Conservation (phyloP, 2,888 invertebrate species). For the Exephanes ischioxanthus region DNA sequence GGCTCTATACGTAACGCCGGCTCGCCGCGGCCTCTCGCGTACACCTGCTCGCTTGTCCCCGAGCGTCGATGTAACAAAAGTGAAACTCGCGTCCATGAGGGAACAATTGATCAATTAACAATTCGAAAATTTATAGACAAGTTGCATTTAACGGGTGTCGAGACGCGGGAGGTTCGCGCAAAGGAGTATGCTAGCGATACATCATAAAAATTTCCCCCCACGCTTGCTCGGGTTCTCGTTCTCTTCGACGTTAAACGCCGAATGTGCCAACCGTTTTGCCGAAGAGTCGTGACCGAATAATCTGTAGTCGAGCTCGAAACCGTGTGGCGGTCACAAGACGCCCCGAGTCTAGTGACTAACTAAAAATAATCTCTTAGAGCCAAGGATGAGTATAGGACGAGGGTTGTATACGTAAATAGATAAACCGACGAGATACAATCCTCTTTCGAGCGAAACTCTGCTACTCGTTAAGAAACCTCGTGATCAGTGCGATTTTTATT, state of each 20-base stretch:
- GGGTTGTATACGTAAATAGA: slow-evolving; percentile 69
- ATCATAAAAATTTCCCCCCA: not conserved
- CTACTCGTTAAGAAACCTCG: slow-evolving; percentile 18
- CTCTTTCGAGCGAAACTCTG: slow-evolving; percentile 5
- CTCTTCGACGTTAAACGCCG: slow-evolving; percentile 2
- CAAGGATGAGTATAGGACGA: slow-evolving; percentile 82
- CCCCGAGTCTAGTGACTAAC: slow-evolving; percentile 71
- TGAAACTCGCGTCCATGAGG: slow-evolving; percentile 14
- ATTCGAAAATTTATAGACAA: not conserved
- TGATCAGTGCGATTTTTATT: slow-evolving; percentile 5
- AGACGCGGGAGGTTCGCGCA: not conserved
- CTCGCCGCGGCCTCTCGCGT: not conserved
- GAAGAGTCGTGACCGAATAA: slow-evolving; percentile 48
- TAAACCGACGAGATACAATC: slow-evolving; percentile 48
- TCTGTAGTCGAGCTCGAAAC: slow-evolving; percentile 62
- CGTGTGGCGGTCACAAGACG: slow-evolving; percentile 75
- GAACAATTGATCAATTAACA: slow-evolving; percentile 8
- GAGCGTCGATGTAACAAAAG: slow-evolving; percentile 6
- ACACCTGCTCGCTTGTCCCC: slow-evolving; percentile 4
- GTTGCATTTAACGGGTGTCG: not conserved
- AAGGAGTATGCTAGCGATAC: not conserved
- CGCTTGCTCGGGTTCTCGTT: slow-evolving; percentile 10
- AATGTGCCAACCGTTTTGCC: slow-evolving; percentile 24
- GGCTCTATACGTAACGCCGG: not conserved
- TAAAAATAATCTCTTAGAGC: slow-evolving; percentile 81